Evolutionary conservation across 2,113 vertebrate species (phyloP), one percentile per base, ranked within the genome.

Genomic region (Isurus oxyrinchus): DNA sequence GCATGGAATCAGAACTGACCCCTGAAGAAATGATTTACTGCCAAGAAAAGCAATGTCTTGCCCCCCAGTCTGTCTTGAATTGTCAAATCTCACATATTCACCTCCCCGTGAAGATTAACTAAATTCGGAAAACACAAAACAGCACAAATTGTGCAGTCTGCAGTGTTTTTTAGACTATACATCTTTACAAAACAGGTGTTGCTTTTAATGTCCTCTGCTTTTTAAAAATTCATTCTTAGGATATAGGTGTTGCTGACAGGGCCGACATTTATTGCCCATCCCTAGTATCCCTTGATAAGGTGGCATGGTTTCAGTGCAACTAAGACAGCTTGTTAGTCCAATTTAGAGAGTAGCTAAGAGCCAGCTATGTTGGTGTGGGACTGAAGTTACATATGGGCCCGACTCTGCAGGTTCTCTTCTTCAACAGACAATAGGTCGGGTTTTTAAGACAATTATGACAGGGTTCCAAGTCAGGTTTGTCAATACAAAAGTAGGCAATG

Each of bases 1-100:
- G 90, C 59, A 40, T 63, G 59, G 13, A 63, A 63, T 21, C 90
- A 94, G 81, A 94, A 66, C n/a, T 66, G 90, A 94, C 90, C 59
- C 25, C 90, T 63, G 90, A n/a, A 40, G 90, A 63, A 94, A 94
- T 94, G 16, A 94, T 59, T 91, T 57, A 21, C 90, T 94, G 90
- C 90, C 59, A 94, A 63, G n/a, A 40, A 40, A 63, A 40, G 2
- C 90, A 66, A 59, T 35, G 90, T 93, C 90, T 93, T 61, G 31
- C 27, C 57, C 90, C 35, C 57, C 6, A n/a, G 31, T 91, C 90
- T 94, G 57, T 91, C 88, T 59, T 91, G 27, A 59, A 59, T 59
- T 91, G 27, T 94, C 61, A 40, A n/a, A 63, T 63, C 90, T 63
- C 16, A 59, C 59, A 21, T 40, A n/a, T n/a, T n/a, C 59, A n/a